A percentile compares a stretch with the other conserved stretches of the same genome.
Conservation (phyloP, 1,140 invertebrate species). For the Acromyrmex charruanus region DNA sequence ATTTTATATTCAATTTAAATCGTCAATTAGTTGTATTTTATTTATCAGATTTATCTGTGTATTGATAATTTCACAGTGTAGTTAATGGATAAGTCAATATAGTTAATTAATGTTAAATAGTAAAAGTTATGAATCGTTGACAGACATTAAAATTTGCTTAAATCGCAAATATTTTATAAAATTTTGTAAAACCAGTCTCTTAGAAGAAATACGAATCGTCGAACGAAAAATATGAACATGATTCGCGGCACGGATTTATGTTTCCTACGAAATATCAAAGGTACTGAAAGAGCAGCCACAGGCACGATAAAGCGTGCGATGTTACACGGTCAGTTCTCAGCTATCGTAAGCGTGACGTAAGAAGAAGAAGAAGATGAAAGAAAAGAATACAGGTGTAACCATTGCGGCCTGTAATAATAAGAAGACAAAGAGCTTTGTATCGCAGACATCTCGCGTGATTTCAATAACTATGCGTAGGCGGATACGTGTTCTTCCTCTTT, state of each 20-base stretch:
- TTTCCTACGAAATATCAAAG: constrained; percentile 40
- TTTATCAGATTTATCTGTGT: background rate
- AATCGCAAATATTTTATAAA: background rate
- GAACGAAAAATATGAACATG: background rate
- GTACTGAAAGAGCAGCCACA: constrained; percentile 12
- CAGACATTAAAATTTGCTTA: background rate
- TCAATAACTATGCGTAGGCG: constrained; percentile 22
- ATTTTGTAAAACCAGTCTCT: background rate
- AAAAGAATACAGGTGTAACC: constrained; percentile 31
- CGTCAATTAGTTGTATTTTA: too few relatives aligned
- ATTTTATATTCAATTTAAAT: background rate
- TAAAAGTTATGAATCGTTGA: background rate
- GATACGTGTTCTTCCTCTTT: background rate
- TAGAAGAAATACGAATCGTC: background rate
- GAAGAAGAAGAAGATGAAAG: background rate
- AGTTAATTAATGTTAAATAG: constrained; percentile 1
- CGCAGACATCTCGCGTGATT: background rate
- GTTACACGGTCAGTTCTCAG: constrained; percentile 16
- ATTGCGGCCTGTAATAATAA: constrained; percentile 2
- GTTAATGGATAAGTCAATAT: background rate
- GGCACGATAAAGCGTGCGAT: background rate
- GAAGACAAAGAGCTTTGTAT: constrained; percentile 36
- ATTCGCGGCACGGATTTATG: constrained; percentile 3
- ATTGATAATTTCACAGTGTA: background rate
- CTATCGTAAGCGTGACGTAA: constrained; percentile 27